Base-by-base conservation (phyloP, 2,113 vertebrate species). In the Nothocercus nigrocapillus region DNA sequence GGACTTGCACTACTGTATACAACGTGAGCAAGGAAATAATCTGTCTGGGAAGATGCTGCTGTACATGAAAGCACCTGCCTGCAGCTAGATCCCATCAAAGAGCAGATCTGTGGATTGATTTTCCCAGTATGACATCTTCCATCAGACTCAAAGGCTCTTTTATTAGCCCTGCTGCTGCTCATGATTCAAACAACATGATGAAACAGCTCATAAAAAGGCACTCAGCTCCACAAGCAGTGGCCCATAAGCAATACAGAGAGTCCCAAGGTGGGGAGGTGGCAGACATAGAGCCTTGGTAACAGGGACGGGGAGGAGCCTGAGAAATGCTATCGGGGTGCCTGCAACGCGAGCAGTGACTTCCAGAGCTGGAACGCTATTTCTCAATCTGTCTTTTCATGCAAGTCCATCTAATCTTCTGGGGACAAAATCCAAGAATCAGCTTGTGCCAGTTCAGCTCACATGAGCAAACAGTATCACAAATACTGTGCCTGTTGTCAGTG, bases 31-130 rank as follows among this genome's bases (percentile, higher is more conserved):
- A 92, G 94, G 90, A 89, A 91, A 84, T 91, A 87, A 93, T 93
- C 85, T 86, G 83, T 68, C 90, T 94, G 93, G 93, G 93, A 95
- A 97, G 95, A 89, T 83, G 93, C 89, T 93, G 85, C 68, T 1
- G 2, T 42, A 95, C 90, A 93, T 95, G 92, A 96, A 97, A 95
- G 94, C 92, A 58, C 67, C 83, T 89, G 94, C 95, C 90, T 86
- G 92, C 94, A 96, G 93, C 92, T 76, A 90, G 44, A 93, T 87
- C 74, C 83, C 94, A 95, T 95, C 93, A 95, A 93, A 96, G 96
- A 81, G 74, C 67, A 96, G 94, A 96, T 93, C 90, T 93, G 96
- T 1, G 22, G 83, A 81, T 66, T 88, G 94, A 96, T 93, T 92
- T 95, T 92, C 77, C 90, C 85, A 69, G 34, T 73, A 68, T 25